These are phyloP conservation scores for Epinephelus lanceolatus DNA, from an alignment of 2,113 vertebrate species.

Conservation along the genomic window DNA sequence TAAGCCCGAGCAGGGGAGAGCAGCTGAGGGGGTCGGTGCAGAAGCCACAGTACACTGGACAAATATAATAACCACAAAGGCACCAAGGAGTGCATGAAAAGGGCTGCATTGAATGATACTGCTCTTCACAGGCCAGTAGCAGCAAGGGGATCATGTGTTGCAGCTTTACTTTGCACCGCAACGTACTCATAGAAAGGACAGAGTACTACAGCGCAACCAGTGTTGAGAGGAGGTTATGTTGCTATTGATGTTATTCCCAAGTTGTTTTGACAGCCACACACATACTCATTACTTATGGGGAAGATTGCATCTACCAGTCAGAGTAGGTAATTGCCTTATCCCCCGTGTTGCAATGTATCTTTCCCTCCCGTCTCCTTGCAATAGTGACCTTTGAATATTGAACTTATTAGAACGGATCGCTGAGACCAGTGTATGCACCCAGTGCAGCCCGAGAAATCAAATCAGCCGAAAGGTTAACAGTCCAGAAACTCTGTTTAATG, in stretches of 20 bases:
- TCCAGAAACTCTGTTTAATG: conserved; percentile 69
- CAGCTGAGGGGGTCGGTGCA: conserved; percentile 74
- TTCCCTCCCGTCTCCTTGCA: conserved; percentile 62
- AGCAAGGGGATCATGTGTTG: conserved; percentile 59
- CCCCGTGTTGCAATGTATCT: conserved; percentile 64
- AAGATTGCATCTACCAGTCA: conserved; percentile 62
- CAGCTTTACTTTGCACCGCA: conserved; percentile 60
- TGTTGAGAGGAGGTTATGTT: conserved; percentile 41
- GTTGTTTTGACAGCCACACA: conserved; percentile 65
- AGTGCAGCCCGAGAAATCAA: conserved; percentile 67
- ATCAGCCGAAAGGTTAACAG: conserved; percentile 70
- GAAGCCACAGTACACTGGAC: conserved; percentile 85
- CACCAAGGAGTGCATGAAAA: conserved; percentile 77
- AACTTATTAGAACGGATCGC: conserved; percentile 75
- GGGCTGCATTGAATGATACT: conserved; percentile 73
- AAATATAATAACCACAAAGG: conserved; percentile 84
- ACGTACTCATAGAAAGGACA: conserved; percentile 16
- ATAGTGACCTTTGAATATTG: conserved; percentile 79
- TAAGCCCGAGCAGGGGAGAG: conserved; percentile 71
- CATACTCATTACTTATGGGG: conserved; percentile 63
- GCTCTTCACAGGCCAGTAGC: conserved; percentile 73
- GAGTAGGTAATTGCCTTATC: conserved; percentile 71
- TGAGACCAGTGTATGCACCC: conserved; percentile 57
- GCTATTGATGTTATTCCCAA: conserved; percentile 57
- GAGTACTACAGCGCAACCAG: conserved; percentile 24